These are phyloP conservation scores for Mus spretus DNA, from an alignment of 2,797 vertebrate species.

Conservation along the genomic window DNA sequence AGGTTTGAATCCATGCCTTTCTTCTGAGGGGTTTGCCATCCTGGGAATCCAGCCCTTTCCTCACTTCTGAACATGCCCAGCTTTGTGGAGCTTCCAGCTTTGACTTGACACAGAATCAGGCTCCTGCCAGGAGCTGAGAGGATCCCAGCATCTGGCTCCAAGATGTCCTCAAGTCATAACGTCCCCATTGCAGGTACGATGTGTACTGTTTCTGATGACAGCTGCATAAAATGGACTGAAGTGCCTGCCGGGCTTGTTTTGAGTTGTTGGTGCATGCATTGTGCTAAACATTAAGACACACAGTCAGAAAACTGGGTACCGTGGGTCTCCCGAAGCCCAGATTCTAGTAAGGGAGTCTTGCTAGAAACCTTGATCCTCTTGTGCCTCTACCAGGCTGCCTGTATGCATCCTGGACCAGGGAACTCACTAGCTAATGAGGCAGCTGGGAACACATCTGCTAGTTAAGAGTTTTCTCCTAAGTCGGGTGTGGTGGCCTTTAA, in stretches of 20 bases:
- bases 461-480: background rate
- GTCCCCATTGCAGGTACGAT: background rate
- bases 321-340: background rate
- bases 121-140: background rate
- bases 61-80: background rate
- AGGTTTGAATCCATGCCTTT: no score
- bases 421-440: background rate
- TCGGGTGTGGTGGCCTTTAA: no score
- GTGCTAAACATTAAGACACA: background rate
- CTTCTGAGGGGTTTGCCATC: background rate
- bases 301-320: background rate
- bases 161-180: background rate
- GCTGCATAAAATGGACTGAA: background rate
- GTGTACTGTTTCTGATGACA: background rate
- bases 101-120: background rate
- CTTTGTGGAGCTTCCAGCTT: background rate
- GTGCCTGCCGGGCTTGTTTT: background rate
- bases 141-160: no score
- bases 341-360: background rate
- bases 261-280: background rate
- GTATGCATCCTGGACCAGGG: slow-evolving; percentile 3
- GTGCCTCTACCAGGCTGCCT: background rate
- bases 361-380: background rate
- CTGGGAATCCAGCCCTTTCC: background rate
- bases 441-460: background rate